Evolutionary conservation across 1,140 invertebrate species (phyloP), one percentile per base, ranked within the genome.

Genomic region (Bombus waltoni): DNA sequence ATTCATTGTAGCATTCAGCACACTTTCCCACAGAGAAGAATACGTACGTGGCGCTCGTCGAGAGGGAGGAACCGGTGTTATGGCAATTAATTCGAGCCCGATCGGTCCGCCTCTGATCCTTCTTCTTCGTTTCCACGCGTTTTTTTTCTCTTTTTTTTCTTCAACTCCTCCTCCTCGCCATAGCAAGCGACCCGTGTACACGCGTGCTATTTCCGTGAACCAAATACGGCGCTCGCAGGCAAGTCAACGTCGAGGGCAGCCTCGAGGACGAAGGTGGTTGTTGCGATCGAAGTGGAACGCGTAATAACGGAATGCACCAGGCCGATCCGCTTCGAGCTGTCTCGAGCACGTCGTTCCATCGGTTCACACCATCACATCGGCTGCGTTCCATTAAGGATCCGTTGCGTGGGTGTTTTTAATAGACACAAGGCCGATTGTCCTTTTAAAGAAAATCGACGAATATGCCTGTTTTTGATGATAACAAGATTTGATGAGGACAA

Each of bases 51-150:
- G 85, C 83, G 80, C 76, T 92, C 83, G 72, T 86, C 82, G 73
- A 91, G 91, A 84, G 85, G 89, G 85, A 81, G 88, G 88, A 87
- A 89, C 89, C 87, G 81, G 84, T 87, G 90, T 90, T 91, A 87
- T 82, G 76, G 88, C 88, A 91, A 91, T 91, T 91, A 91, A 91
- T 91, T 91, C 84, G 86, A 68, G 84, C 81, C 57, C 88, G 88
- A 89, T 89, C 88, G 76, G 81, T 80, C 72, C 81, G 81, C 68
- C 75, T 88, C 79, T 83, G 83, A 86, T 86, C 88, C 87, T 86
- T 53, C 87, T 86, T 53, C 80, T 70, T 70, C 85, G 74, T 77
- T 44, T 70, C 53, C 62, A 47, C 68, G 38, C 15, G 4, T 71
- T 35, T 59, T 75, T 65, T 47, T 62, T 44, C 15, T 66, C 18